A percentile compares a stretch with the other conserved stretches of the same genome.
phyloP scores from a whole-genome alignment of 2,113 vertebrate species.

The Eira barbara region DNA sequence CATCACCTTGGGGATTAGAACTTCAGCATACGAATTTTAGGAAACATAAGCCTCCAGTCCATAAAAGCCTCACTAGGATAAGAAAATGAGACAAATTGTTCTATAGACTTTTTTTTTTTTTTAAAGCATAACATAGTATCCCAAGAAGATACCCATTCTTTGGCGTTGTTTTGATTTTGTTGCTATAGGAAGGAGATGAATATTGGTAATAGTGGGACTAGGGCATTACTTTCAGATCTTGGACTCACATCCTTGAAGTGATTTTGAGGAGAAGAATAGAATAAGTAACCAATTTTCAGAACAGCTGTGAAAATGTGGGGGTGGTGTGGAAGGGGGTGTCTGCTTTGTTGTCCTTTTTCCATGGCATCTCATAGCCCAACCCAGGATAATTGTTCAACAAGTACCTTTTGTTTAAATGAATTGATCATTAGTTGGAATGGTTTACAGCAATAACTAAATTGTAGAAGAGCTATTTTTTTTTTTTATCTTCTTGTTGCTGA shows the following conservation, averaged over 20 bases:
- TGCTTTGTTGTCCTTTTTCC: not conserved
- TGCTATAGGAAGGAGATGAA: not conserved
- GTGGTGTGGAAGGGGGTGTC: rapidly evolving
- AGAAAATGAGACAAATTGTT: not conserved
- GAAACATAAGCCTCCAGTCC: not conserved
- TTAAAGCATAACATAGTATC: not conserved
- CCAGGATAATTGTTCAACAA: not conserved
- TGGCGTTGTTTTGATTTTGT: not conserved
- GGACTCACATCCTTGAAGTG: not conserved
- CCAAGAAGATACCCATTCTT: not conserved
- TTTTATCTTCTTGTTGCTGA: not conserved
- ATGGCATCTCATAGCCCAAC: not conserved
- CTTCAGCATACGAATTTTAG: not conserved
- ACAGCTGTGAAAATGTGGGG: not conserved
- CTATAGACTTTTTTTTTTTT: not conserved
- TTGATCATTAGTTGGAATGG: not conserved
- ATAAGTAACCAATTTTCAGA: not conserved
- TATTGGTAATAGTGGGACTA: not conserved
- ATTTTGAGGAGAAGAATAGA: not conserved
- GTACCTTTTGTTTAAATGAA: not conserved
- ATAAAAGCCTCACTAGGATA: not conserved
- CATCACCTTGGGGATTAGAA: not conserved
- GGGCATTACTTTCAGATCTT: not conserved
- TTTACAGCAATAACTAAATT: not conserved
- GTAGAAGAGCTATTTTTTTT: not conserved